Percentiles rank a stretch among this genome's conserved stretches.
These are phyloP conservation scores for Brachionus plicatilis DNA, from an alignment of 1,140 invertebrate species.

Conservation along the genomic window DNA sequence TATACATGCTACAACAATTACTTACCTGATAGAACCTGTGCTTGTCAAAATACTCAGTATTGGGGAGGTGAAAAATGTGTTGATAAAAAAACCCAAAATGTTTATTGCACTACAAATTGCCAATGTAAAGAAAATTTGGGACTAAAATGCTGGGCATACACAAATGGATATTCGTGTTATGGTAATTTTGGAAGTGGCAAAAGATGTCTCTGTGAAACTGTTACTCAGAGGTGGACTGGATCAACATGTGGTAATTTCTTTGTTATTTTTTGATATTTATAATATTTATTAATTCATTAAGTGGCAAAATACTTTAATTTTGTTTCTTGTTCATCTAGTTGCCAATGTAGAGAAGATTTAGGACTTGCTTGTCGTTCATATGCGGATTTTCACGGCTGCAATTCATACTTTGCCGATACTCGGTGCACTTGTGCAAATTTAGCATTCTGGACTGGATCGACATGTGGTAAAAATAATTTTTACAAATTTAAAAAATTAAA, in stretches of 20 bases:
- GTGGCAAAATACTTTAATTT: not conserved
- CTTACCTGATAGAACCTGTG: not conserved
- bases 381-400: not conserved
- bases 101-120: not conserved
- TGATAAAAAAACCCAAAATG: not conserved
- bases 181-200: not conserved
- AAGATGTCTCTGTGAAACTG: not conserved
- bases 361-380: not conserved
- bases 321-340: not conserved
- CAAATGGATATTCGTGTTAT: not conserved
- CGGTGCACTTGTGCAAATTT: not conserved
- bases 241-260: not conserved
- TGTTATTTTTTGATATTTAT: not conserved
- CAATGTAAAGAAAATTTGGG: not conserved
- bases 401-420: not conserved
- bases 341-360: not conserved
- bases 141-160: not conserved
- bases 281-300: not conserved
- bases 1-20: not conserved
- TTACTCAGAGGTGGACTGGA: not conserved
- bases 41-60: not conserved
- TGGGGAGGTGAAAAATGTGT: not conserved
- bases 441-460: not conserved
- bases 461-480: not conserved
- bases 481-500: no score